Percentiles rank a stretch among this genome's conserved stretches.
phyloP scores from a whole-genome alignment of 1,140 invertebrate species.

The Copidosoma floridanum region DNA sequence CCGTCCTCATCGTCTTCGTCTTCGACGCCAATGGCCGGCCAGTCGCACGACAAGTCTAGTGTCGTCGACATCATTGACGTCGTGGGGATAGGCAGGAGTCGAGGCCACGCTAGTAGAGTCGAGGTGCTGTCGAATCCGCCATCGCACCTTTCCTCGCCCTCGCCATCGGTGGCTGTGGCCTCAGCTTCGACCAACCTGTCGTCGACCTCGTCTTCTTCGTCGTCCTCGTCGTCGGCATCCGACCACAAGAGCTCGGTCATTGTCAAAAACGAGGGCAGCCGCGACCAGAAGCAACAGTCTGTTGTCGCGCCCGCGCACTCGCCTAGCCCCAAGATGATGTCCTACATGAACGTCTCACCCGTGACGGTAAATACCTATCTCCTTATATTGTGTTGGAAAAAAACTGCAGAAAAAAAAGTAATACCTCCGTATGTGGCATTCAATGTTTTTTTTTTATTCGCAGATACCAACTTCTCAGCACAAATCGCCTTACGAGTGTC shows the following conservation, averaged over 20 bases:
- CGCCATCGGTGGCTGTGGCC: conserved; percentile 57
- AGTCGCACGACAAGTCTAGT: conserved; percentile 44
- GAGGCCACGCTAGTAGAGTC: conserved; percentile 46
- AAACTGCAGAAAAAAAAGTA: too few relatives aligned
- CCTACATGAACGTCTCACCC: conserved; percentile 62
- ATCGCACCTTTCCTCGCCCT: conserved; percentile 60
- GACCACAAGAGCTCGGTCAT: conserved; percentile 76
- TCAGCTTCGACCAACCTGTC: conserved; percentile 62
- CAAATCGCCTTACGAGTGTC: conserved; percentile 58
- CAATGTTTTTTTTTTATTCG: background rate
- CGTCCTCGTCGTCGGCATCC: conserved; percentile 60
- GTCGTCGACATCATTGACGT: conserved; percentile 52
- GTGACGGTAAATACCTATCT: conserved; percentile 51
- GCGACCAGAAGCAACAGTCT: background rate
- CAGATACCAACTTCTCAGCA: conserved; percentile 37
- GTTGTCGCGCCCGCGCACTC: conserved; percentile 59
- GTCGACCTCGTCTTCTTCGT: too few relatives aligned
- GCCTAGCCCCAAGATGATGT: conserved; percentile 65
- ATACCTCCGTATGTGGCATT: too few relatives aligned
- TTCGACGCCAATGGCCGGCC: background rate
- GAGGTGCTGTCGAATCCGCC: conserved; percentile 63
- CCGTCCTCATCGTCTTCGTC: background rate
- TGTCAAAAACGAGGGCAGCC: conserved; percentile 68
- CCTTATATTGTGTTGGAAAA: too few relatives aligned
- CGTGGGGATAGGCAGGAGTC: too few relatives aligned